Evolutionary conservation across 2,888 invertebrate species (phyloP), one percentile per base, ranked within the genome.

Genomic region (Podotricha telesiphe): DNA sequence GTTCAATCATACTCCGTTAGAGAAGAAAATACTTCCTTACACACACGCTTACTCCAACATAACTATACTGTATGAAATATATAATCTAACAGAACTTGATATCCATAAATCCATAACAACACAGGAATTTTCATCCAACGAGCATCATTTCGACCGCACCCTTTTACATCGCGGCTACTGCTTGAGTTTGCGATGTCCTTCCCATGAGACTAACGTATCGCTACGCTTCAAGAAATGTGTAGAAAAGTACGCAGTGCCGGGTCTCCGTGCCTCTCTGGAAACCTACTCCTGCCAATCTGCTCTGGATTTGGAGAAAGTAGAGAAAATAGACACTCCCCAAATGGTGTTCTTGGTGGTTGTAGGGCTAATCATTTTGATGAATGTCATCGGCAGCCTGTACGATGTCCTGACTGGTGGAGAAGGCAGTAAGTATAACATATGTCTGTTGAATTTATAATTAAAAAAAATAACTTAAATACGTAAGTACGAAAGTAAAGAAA

Each of bases 101-200:
- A 6, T 28, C 28, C 28, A 28, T 28, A 28, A 28, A 28, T 28
- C 19, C 17, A 50, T 22, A 15, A 28, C 4, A 13, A 51, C 77
- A 89, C 28, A 28, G 89, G 84, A 85, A 68, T 85, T 86, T 70
- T 86, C 88, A 0, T 70, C 74, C 0, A 79, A 83, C 56, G 77
- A 73, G 0, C 76, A 77, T 55, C 77, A 87, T 75, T 90, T 86
- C 79, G 83, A 89, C 77, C 86, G 84, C 69, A 86, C 84, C 15
- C 76, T 79, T 3, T 73, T 90, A 0, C 87, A 89, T 74, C 86
- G 89, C 17, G 89, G 89, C 4, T 86, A 87, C 80, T 89, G 89
- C 80, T 81, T 89, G 42, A 85, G 84, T 70, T 74, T 82, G 15
- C 84, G 87, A 28, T 88, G 89, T 68, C 72, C 77, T 0, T 61